These are phyloP conservation scores for Monopterus albus DNA, from an alignment of 2,113 vertebrate species.

Conservation along the genomic window DNA sequence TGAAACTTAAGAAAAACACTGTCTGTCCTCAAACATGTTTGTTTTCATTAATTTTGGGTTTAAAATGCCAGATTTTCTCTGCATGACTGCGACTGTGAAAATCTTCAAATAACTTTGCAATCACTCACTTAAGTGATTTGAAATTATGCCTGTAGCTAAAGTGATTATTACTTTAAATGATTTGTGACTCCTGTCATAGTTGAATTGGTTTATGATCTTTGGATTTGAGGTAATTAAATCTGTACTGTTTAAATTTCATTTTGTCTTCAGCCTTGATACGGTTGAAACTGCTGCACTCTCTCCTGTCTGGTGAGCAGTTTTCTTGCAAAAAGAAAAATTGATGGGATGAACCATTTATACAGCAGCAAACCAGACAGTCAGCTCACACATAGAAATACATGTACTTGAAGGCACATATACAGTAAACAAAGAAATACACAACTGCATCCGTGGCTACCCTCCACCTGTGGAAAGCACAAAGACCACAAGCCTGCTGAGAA, in stretches of 20 bases:
- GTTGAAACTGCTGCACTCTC: background rate
- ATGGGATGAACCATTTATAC: conserved; percentile 32
- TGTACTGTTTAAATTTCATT: background rate
- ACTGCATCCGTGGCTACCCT: conserved; percentile 17
- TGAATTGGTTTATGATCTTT: background rate
- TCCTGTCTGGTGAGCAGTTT: background rate
- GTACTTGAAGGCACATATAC: background rate
- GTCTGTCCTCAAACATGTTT: background rate
- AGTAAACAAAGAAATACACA: conserved; percentile 26
- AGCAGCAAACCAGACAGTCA: conserved; percentile 1
- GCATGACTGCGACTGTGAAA: background rate
- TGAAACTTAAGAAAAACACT: too few relatives aligned
- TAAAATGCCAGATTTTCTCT: background rate
- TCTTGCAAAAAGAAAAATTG: conserved; percentile 28
- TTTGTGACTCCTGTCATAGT: background rate
- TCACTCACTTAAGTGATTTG: background rate
- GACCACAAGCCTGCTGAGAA: conserved; percentile 66
- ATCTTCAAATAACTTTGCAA: too few relatives aligned
- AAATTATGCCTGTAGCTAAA: too few relatives aligned
- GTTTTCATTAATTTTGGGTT: background rate
- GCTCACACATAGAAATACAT: background rate
- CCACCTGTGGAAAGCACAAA: conserved; percentile 42
- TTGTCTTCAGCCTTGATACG: background rate
- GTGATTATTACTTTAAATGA: too few relatives aligned
- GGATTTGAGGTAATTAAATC: background rate